These are phyloP conservation scores for Rhinoderma darwinii DNA, from an alignment of 2,113 vertebrate genomes.

Conservation along the genomic window DNA sequence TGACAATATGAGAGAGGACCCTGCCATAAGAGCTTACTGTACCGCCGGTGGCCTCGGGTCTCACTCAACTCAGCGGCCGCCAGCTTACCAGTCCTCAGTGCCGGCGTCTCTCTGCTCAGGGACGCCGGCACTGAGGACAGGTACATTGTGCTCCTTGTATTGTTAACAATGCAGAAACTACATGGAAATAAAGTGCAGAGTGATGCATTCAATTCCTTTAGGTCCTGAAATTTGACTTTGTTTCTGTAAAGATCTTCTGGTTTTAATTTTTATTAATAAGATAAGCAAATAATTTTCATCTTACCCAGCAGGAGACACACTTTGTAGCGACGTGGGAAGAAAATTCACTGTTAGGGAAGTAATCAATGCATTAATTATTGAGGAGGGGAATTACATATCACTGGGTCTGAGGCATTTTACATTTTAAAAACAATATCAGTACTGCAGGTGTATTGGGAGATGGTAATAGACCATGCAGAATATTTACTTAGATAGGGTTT, in stretches of 20 bases:
- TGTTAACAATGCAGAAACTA: too few species aligned
- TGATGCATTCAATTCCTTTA: not conserved
- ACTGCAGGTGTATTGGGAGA: not conserved
- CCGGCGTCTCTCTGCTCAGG: too few species aligned
- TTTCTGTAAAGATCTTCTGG: constrained; percentile 3
- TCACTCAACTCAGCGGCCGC: too few species aligned
- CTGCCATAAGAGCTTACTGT: too few species aligned
- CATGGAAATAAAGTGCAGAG: too few species aligned
- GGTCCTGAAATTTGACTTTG: too few species aligned
- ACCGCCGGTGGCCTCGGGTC: too few species aligned
- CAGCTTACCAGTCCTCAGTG: too few species aligned
- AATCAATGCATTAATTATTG: constrained; percentile 23
- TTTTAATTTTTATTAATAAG: constrained; percentile 16
- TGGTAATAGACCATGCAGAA: not conserved
- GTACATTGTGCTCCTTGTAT: too few species aligned
- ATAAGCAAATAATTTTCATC: constrained; percentile 8
- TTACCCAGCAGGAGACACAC: constrained; percentile 9
- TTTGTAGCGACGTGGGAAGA: not conserved
- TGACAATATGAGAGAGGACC: too few species aligned
- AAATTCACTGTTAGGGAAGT: not conserved
- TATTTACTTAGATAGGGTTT: not conserved
- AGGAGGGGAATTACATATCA: constrained; percentile 9
- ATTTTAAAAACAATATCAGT: constrained; percentile 4
- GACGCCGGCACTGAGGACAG: too few species aligned
- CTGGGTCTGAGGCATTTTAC: not conserved